Evolutionary conservation across 2,888 invertebrate species (phyloP), one percentile per base, ranked within the genome.

Genomic region (Pseudococcus longispinus): DNA sequence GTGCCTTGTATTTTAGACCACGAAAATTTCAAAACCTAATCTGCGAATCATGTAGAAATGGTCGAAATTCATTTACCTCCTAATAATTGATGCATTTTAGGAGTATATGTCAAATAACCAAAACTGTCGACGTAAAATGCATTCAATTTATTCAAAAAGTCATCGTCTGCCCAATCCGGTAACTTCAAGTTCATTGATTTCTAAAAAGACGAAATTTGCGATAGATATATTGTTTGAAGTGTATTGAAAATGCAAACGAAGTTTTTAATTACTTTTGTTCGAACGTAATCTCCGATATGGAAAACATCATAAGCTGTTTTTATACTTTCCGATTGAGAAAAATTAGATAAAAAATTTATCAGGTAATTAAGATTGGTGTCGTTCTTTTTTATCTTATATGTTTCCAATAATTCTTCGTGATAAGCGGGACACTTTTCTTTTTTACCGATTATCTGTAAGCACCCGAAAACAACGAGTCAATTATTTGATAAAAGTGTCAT

Each of bases 81-180:
- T 15, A 83, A 83, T 26, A 88, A 87, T 74, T 88, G 86, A 74
- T 84, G 87, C 87, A 88, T 86, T 85, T 87, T 51, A 42, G 84
- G 15, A 3, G 88, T 88, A 26, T 85, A 46, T 1, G 83, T 86
- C 29, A 87, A 37, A 5, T 84, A 20, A 20, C 46, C 29, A 74
- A 88, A 87, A 86, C 85, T 83, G 6, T 42, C 55, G 11, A 87
- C 60, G 18, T 87, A 65, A 60, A 89, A 89, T 85, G 89, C 88
- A 20, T 88, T 82, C 20, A 88, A 44, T 80, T 23, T 87, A 42
- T 80, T 70, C 5, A 46, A 9, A 37, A 60, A 83, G 46, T 83
- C 32, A 55, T 85, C 83, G n/a, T 85, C 32, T 13, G 84, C 77
- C 88, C 88, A 88, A 84, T 85, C n/a, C 29, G 88, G 88, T 87